phyloP scores from a whole-genome alignment of 2,888 invertebrate genomes.

The Aphodius sticticus region DNA sequence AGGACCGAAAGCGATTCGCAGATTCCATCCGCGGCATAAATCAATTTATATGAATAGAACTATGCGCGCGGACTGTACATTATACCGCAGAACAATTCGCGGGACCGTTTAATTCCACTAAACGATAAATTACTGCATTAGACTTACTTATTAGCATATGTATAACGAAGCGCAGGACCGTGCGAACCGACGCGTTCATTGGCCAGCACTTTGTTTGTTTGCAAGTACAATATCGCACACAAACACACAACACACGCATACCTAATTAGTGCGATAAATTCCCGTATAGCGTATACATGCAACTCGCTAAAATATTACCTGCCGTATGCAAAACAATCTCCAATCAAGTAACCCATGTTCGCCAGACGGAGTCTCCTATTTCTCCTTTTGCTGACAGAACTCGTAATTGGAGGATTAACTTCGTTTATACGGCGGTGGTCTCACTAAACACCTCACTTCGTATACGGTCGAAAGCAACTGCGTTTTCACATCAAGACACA shows the following conservation, averaged over 20 bases:
- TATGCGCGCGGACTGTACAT: not conserved
- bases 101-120: conserved; percentile 4
- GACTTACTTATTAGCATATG: conserved; percentile 4
- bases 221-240: conserved; percentile 15
- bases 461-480: conserved; percentile 37
- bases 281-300: conserved; percentile 17
- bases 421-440: conserved; percentile 8
- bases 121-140: conserved; percentile 4
- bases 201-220: not conserved
- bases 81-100: conserved; percentile 4
- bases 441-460: conserved; percentile 38
- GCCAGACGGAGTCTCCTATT: conserved; percentile 6
- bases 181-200: not conserved
- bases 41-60: not conserved
- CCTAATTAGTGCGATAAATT: conserved; percentile 31
- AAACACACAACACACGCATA: conserved; percentile 25
- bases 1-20: conserved; percentile 4
- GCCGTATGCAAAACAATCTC: conserved; percentile 40
- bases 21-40: not conserved
- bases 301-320: conserved; percentile 41
- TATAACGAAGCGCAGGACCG: not conserved
- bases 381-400: conserved; percentile 4
- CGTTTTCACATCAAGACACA: conserved; percentile 19
- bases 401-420: not conserved
- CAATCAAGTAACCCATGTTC: conserved; percentile 46